Evolutionary conservation across 2,888 invertebrate genomes (phyloP), one percentile per base, ranked within the genome.

Genomic region (Philhelius pedissequus): DNA sequence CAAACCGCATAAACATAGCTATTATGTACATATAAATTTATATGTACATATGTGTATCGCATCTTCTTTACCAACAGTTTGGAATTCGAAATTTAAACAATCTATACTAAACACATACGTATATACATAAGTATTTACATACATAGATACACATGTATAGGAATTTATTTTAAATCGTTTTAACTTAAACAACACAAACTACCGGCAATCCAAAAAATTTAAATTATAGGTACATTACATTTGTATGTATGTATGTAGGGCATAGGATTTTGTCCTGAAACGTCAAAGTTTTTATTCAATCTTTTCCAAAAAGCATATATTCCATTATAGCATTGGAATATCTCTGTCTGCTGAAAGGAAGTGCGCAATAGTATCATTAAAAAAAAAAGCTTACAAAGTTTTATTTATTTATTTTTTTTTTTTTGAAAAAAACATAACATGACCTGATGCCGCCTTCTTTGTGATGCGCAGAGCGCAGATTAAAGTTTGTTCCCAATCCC

Each of bases 241-340:
- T n/a, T n/a, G n/a, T n/a, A n/a, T n/a, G n/a, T n/a, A n/a, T n/a
- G n/a, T n/a, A n/a, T n/a, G n/a, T n/a, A n/a, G n/a, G n/a, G n/a
- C n/a, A n/a, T n/a, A n/a, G 9, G 13, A 40, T 27, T 38, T 56
- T 69, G 62, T 58, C 18, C 32, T 38, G 52, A 27, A 43, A 71
- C 71, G 52, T 60, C 76, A 82, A 43, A 5, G 15, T 25, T 52
- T 27, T 35, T 25, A 20, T 27, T 52, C 48, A 13, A 11, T 58
- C 45, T 58, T 66, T 32, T 38, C 18, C 32, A 69, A 66, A 48
- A n/a, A 69, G 0, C 11, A 66, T n/a, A n/a, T n/a, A n/a, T 68
- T 64, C 48, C 68, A 27, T 82, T 81, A 81, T 81, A 27, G 81
- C 70, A 76, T 60, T 81, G 81, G 81, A 81, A 81, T 1, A 9